Base-by-base conservation (phyloP, 2,888 invertebrate genomes). In the Abrostola triplasia region DNA sequence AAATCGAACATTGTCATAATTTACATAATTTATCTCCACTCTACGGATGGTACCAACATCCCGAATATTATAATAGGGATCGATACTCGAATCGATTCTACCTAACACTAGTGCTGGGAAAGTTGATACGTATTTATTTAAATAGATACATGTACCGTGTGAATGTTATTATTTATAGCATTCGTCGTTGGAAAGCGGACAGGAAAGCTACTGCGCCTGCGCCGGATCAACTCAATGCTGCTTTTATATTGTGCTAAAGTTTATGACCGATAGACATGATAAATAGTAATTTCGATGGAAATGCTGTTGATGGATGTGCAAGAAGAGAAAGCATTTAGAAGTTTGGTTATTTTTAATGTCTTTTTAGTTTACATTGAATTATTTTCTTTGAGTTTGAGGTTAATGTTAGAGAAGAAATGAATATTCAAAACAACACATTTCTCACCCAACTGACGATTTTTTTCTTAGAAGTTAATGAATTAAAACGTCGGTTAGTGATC, bases 141-240 rank as follows among this genome's bases (percentile, higher is more conserved):
- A 86, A 86, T 84, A 84, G 86, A 86, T 83, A 80, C 82, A 65
- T 68, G 62, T 63, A 77, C 81, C 87, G 88, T 90, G 89, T 84
- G 89, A 88, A 90, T 84, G 85, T 85, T 88, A 89, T 90, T 89
- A 90, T 91, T 90, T 89, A 90, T 89, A 87, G 87, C 68, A 36
- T 70, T 62, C 72, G 72, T 70, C 65, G 77, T 80, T 87, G 84
- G 90, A 90, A 90, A 91, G 90, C 84, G 77, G 64, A 48, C 65
- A 76, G 55, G 82, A 83, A 86, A 84, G 87, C 73, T 76, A 62
- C 76, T 63, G 67, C 53, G 49, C 50, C 42, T 6, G 60, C 64
- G 58, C 60, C 51, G 57, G 54, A 70, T 55, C 75, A 54, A 60
- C 48, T 65, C 6, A 49, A 59, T 56, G 54, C 10, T 50, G 56